Evolutionary conservation across 2,113 vertebrate genomes (phyloP).

Genomic region (Colaptes auratus): DNA sequence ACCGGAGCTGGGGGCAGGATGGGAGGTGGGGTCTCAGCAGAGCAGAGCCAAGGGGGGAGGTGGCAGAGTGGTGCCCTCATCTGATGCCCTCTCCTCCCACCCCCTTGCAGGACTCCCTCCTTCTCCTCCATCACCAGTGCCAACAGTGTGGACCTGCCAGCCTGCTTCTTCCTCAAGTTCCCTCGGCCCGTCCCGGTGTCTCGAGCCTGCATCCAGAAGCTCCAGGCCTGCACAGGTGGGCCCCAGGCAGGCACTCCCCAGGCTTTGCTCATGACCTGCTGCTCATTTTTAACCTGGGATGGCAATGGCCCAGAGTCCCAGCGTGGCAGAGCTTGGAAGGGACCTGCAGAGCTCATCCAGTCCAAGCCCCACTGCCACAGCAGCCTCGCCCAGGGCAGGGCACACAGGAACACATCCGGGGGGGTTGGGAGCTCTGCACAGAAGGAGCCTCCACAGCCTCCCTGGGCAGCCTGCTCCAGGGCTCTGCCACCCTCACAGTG

Average conservation of each 20-base stretch:
- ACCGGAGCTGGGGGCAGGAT: too few relatives aligned
- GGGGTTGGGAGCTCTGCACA: too few relatives aligned
- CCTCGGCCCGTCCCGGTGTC: conserved; percentile 93
- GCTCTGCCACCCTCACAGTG: too few relatives aligned
- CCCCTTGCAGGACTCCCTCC: conserved; percentile 83
- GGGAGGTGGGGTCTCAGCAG: too few relatives aligned
- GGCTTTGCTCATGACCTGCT: not conserved
- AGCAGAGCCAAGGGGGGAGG: not conserved
- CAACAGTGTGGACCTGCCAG: conserved; percentile 96
- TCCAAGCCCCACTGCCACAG: too few relatives aligned
- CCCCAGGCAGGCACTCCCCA: not conserved
- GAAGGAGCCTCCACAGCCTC: too few relatives aligned
- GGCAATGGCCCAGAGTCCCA: too few relatives aligned
- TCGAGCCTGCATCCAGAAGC: conserved; percentile 90
- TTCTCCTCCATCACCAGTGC: conserved; percentile 94
- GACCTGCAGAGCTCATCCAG: too few relatives aligned
- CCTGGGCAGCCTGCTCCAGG: too few relatives aligned
- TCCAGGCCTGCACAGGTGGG: conserved; percentile 90
- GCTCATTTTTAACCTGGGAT: fast-evolving
- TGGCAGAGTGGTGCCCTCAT: not conserved
- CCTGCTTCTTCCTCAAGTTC: conserved; percentile 97
- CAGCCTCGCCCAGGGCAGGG: too few relatives aligned
- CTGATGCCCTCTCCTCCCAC: not conserved
- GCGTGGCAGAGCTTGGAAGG: too few relatives aligned
- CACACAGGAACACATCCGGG: too few relatives aligned